These are phyloP conservation scores for Harpagus bidentatus DNA, from an alignment of 2,113 vertebrate genomes.

Conservation along the genomic window DNA sequence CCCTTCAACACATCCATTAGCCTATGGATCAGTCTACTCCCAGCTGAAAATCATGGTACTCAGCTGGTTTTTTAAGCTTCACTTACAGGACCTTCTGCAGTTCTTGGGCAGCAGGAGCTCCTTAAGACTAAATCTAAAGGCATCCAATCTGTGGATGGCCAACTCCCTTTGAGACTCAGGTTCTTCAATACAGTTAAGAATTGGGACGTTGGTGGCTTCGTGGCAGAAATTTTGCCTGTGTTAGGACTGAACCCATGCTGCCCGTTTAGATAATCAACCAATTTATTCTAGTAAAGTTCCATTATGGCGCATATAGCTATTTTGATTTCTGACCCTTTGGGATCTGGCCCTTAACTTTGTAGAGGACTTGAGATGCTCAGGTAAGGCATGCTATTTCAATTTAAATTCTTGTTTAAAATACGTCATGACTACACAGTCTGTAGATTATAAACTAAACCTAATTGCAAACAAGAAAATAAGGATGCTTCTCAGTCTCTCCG, in stretches of 20 bases:
- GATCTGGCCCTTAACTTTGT: background rate
- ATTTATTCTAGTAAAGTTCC: background rate
- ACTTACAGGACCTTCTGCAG: background rate
- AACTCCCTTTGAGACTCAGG: background rate
- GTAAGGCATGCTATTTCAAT: background rate
- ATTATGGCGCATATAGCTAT: background rate
- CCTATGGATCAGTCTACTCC: background rate
- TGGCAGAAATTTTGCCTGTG: background rate
- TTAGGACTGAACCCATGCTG: background rate
- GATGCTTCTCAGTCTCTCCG: background rate
- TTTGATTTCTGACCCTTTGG: background rate
- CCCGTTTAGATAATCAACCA: background rate
- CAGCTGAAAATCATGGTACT: background rate
- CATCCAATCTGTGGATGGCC: background rate
- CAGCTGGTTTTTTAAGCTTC: background rate
- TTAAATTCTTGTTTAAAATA: background rate
- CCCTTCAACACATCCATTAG: background rate
- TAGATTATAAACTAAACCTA: background rate
- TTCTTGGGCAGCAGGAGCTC: background rate
- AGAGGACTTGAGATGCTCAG: background rate
- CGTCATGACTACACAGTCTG: background rate
- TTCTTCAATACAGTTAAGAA: background rate
- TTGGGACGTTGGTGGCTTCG: background rate
- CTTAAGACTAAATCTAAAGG: background rate
- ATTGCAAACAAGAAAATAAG: background rate